A percentile compares a stretch with the other conserved stretches of the same genome.
Evolutionary conservation across 1,140 invertebrate species (phyloP).

Genomic region (Mamestra configurata): DNA sequence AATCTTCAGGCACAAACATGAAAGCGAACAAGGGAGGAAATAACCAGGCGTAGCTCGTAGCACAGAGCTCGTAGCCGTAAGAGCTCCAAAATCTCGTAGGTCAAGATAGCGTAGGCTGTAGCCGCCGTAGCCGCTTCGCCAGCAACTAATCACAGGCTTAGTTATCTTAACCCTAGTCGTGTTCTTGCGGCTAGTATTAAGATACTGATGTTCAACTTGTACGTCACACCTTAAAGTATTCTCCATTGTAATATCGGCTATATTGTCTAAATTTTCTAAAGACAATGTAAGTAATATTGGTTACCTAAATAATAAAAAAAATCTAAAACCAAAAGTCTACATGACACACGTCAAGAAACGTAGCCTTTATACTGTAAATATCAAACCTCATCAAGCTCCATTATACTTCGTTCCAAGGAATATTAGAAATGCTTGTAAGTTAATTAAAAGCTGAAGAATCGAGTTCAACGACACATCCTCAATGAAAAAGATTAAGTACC

Average conservation of each 20-base stretch:
- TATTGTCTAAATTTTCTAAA: too few species aligned
- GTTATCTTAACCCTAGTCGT: conserved; percentile 25
- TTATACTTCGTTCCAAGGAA: conserved; percentile 10
- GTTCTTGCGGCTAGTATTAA: conserved; percentile 19
- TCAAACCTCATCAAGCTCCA: conserved; percentile 3
- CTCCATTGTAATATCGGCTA: too few species aligned
- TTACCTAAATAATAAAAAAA: too few species aligned
- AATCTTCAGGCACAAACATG: not conserved
- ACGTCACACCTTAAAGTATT: not conserved
- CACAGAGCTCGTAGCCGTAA: conserved; percentile 11
- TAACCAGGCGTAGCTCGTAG: not conserved
- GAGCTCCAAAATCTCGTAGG: conserved; percentile 23
- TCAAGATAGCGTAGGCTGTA: conserved; percentile 15
- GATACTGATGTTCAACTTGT: conserved; percentile 9
- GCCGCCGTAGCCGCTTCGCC: conserved; percentile 13
- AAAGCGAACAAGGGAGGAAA: not conserved
- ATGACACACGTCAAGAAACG: not conserved
- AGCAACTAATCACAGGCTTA: conserved; percentile 22
- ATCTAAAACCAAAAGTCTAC: not conserved
- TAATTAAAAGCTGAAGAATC: conserved; percentile 38
- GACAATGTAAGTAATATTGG: too few species aligned
- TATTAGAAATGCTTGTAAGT: conserved; percentile 37
- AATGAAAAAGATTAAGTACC: conserved; percentile 45
- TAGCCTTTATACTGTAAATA: conserved; percentile 9
- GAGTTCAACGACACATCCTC: conserved; percentile 39